Conservation (phyloP, 2,888 invertebrate species). For the Ornithoptera alexandrae region DNA sequence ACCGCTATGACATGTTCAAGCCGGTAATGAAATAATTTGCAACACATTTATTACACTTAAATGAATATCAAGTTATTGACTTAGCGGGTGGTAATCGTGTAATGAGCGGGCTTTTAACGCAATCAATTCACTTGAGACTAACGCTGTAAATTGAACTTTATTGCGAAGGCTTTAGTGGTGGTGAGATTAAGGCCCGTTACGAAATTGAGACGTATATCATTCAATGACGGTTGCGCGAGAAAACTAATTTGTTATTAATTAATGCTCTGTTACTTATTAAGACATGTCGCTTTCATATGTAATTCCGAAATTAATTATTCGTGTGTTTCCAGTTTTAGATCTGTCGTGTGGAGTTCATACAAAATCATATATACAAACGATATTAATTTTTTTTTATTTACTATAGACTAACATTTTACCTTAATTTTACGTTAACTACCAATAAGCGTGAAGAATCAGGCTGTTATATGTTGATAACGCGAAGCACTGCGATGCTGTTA, state of each 20-base stretch:
- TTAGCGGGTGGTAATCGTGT: slow-evolving; percentile 69
- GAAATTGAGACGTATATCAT: slow-evolving; percentile 50
- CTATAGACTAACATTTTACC: no score
- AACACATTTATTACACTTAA: slow-evolving; percentile 64
- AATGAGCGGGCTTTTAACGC: slow-evolving; percentile 49
- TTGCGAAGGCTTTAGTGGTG: slow-evolving; percentile 32
- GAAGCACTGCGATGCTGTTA: no score
- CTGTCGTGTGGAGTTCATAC: no score
- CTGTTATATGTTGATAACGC: no score
- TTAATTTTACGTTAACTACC: no score
- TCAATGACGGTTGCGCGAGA: slow-evolving; percentile 44
- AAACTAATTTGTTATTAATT: slow-evolving; percentile 59
- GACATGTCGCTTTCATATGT: slow-evolving; percentile 2
- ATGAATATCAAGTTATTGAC: slow-evolving; percentile 62
- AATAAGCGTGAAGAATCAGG: no score
- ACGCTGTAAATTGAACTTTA: slow-evolving; percentile 45
- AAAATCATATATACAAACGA: no score
- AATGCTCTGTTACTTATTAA: slow-evolving; percentile 36
- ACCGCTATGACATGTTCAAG: slow-evolving; percentile 44
- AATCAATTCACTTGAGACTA: slow-evolving; percentile 35
- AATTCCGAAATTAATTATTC: no score
- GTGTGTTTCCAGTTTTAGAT: no score
- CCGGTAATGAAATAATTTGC: slow-evolving; percentile 65
- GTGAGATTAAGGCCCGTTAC: slow-evolving; percentile 31
- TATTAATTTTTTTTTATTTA: no score